Evolutionary conservation across 1,140 invertebrate genomes (phyloP), one percentile per base, ranked within the genome.

Genomic region (Pogonognathellus flavescens): DNA sequence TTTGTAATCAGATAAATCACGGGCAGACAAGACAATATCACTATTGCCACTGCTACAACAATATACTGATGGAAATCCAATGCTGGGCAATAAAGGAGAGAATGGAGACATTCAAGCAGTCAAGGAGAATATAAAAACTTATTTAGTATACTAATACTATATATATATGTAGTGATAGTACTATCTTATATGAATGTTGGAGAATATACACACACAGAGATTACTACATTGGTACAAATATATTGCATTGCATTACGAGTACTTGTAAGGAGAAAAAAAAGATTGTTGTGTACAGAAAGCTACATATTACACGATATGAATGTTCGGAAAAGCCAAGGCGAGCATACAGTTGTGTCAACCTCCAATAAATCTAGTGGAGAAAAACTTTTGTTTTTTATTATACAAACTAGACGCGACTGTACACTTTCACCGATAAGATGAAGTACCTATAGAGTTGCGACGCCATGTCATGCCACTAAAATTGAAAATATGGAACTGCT

Each of bases 1-100:
- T 60, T 60, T 60, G 59, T 60, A 60, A 60, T 60, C 59, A 60
- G 18, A 60, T 60, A 60, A 60, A 60, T 60, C 59, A 60, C 18
- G 22, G 18, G 59, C 16, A 60, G 59, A 60, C 59, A 60, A 60
- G 59, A 60, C 59, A 60, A 60, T 60, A 60, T 60, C 22, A 18
- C 18, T 60, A 60, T 41, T 41, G 31, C 31, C 31, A 41, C 31
- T 41, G 31, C 31, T 41, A 41, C 6, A 41, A 41, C n/a, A 60
- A 60, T 20, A 60, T 18, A 60, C 59, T 8, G 59, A 60, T 22
- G 22, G 59, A 22, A 60, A 60, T 20, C n/a, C 18, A 60, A 60
- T 60, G 59, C 22, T 60, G 11, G 22, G 18, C 59, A 60, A 60
- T 60, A 60, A 60, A 60, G 59, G n/a, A 60, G 59, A 1, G 31